A percentile compares a stretch with the other conserved stretches of the same genome.
These are phyloP conservation scores for Zosterops borbonicus DNA, from an alignment of 2,113 vertebrate species.

Conservation along the genomic window DNA sequence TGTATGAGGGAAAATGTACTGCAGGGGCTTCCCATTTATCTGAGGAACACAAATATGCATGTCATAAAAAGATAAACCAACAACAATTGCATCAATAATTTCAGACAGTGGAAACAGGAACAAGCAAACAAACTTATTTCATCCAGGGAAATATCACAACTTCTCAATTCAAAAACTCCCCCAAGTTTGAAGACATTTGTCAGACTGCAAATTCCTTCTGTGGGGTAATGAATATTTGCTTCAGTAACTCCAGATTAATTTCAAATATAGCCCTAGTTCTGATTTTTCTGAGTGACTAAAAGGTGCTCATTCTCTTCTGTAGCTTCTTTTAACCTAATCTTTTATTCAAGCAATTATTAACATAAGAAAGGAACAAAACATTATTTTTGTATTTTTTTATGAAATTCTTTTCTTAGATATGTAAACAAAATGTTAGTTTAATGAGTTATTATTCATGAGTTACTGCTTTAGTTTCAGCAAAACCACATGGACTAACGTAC, in stretches of 20 bases:
- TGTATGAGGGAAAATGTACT: conserved; percentile 89
- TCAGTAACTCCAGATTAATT: neutral
- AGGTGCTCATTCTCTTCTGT: neutral
- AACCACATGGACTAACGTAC: neutral
- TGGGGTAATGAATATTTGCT: neutral
- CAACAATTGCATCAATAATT: neutral
- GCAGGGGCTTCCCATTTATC: conserved; percentile 86
- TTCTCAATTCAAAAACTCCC: neutral
- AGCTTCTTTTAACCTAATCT: neutral
- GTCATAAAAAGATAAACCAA: conserved; percentile 15
- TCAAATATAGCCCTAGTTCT: neutral
- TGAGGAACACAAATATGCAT: conserved; percentile 71
- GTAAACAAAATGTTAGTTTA: neutral
- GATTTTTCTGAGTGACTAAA: neutral
- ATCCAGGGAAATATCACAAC: neutral
- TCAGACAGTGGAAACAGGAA: neutral
- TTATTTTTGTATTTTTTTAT: neutral
- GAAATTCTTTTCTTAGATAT: neutral
- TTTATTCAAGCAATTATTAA: neutral
- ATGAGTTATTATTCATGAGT: neutral
- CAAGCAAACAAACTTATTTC: neutral
- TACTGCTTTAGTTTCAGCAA: neutral
- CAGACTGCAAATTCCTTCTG: neutral
- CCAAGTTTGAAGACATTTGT: neutral
- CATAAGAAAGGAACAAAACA: neutral